These are phyloP conservation scores for Noturus placidus DNA, from an alignment of 2,113 vertebrate genomes.

Conservation along the genomic window DNA sequence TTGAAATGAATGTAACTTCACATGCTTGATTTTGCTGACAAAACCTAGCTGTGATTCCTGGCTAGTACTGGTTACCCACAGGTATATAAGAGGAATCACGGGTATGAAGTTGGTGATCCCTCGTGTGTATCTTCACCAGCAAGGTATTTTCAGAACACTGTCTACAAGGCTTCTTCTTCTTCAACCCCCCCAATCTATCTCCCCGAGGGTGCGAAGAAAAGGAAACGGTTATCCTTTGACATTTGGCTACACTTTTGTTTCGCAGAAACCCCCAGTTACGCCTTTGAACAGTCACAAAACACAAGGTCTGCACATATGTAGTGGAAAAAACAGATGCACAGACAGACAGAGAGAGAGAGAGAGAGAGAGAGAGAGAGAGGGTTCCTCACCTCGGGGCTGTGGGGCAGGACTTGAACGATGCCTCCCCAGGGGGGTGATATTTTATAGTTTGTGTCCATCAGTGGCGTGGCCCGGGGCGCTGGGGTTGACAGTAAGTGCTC, in stretches of 20 bases:
- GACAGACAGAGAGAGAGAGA: conserved; percentile 10
- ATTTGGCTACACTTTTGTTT: conserved; percentile 43
- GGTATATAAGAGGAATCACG: not conserved
- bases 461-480: conserved; percentile 73
- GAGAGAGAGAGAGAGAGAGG: conserved; percentile 16
- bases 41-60: not conserved
- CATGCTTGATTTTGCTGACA: not conserved
- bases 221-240: conserved; percentile 49
- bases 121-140: conserved; percentile 30
- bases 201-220: conserved; percentile 20
- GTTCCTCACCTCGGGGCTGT: conserved; percentile 68
- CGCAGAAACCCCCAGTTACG: conserved; percentile 34
- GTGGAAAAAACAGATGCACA: conserved; percentile 40
- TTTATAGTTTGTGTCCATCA: conserved; percentile 86
- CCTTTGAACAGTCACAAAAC: conserved; percentile 51
- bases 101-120: conserved; percentile 27
- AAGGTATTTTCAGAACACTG: conserved; percentile 33
- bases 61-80: not conserved
- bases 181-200: conserved; percentile 1
- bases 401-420: conserved; percentile 75
- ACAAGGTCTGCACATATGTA: conserved; percentile 44
- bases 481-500: conserved; percentile 82
- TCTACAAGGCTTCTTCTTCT: conserved; percentile 17
- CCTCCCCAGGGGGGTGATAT: conserved; percentile 79
- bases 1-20: not conserved